These are phyloP conservation scores for Triplophysa dalaica DNA, from an alignment of 2,113 vertebrate genomes.

Conservation along the genomic window DNA sequence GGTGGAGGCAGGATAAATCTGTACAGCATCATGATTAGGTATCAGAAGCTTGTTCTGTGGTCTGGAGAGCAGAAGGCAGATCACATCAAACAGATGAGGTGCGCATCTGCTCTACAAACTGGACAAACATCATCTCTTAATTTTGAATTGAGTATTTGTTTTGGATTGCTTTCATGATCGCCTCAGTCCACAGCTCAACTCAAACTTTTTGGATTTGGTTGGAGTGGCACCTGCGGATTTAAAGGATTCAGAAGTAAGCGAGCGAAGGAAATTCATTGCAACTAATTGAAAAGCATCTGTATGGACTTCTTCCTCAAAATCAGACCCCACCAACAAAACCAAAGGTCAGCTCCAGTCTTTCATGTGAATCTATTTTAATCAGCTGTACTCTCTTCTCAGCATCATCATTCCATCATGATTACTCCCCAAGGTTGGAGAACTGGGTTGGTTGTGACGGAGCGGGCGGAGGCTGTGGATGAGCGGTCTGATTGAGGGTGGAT, in stretches of 20 bases:
- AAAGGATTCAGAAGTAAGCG: background rate
- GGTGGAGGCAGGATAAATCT: constrained; percentile 50
- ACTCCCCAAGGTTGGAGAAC: constrained; percentile 34
- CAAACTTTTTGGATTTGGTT: constrained; percentile 33
- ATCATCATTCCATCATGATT: constrained; percentile 48
- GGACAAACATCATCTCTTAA: constrained; percentile 38
- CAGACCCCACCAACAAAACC: constrained; percentile 16
- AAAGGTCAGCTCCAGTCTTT: constrained; percentile 43
- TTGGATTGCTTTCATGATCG: background rate
- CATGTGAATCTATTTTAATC: constrained; percentile 36
- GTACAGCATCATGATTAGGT: constrained; percentile 52
- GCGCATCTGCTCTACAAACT: constrained; percentile 37
- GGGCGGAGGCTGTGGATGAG: constrained; percentile 34
- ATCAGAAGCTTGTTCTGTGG: constrained; percentile 48
- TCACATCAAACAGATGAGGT: constrained; percentile 44
- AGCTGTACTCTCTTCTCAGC: constrained; percentile 11
- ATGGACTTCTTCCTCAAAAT: constrained; percentile 35
- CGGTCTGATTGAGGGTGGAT: constrained; percentile 32
- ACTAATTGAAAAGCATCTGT: constrained; percentile 9
- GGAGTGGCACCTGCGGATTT: constrained; percentile 26
- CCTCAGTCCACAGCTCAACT: background rate
- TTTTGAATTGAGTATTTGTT: constrained; percentile 23
- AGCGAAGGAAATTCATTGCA: background rate
- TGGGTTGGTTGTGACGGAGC: constrained; percentile 25
- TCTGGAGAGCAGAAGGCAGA: constrained; percentile 51